A percentile compares a stretch with the other conserved stretches of the same genome.
phyloP scores from a whole-genome alignment of 2,113 vertebrate genomes.

The Lipophrys pholis region DNA sequence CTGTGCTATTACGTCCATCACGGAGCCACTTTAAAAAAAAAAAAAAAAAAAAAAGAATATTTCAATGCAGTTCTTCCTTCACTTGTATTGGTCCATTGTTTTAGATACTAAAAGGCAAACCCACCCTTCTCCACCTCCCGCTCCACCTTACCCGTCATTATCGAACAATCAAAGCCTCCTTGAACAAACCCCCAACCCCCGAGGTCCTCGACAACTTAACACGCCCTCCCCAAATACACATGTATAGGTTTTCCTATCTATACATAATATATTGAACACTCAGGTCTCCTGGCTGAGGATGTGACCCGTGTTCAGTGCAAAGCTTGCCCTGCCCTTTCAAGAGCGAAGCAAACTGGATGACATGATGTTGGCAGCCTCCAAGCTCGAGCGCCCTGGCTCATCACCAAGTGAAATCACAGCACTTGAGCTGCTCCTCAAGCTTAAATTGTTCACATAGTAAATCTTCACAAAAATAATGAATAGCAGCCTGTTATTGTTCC shows the following conservation, averaged over 20 bases:
- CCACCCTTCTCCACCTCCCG: slow-evolving; percentile 13
- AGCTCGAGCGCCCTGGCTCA: slow-evolving; percentile 46
- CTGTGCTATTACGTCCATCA: slow-evolving; percentile 49
- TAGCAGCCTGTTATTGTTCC: slow-evolving; percentile 54
- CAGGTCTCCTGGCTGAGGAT: slow-evolving; percentile 22
- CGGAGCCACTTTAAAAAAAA: slow-evolving; percentile 16
- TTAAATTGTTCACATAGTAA: slow-evolving; percentile 61
- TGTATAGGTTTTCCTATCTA: slow-evolving; percentile 36
- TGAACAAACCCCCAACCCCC: slow-evolving; percentile 40
- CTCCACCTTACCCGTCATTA: slow-evolving; percentile 34
- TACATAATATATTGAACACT: slow-evolving; percentile 51
- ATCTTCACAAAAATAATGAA: slow-evolving; percentile 57
- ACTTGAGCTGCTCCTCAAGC: slow-evolving; percentile 17
- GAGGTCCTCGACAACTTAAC: not conserved
- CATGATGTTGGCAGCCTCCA: slow-evolving; percentile 50
- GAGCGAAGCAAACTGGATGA: slow-evolving; percentile 15
- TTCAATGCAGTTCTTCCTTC: not conserved
- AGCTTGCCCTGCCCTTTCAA: slow-evolving; percentile 31
- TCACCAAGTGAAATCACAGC: slow-evolving; percentile 58
- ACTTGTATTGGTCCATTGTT: not conserved
- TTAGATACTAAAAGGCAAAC: slow-evolving; percentile 9
- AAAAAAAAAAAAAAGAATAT: too few species aligned
- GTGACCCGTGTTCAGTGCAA: slow-evolving; percentile 35
- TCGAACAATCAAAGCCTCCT: slow-evolving; percentile 45
- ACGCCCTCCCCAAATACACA: slow-evolving; percentile 3